phyloP scores from a whole-genome alignment of 2,888 invertebrate species.

The Polydrusus cervinus region DNA sequence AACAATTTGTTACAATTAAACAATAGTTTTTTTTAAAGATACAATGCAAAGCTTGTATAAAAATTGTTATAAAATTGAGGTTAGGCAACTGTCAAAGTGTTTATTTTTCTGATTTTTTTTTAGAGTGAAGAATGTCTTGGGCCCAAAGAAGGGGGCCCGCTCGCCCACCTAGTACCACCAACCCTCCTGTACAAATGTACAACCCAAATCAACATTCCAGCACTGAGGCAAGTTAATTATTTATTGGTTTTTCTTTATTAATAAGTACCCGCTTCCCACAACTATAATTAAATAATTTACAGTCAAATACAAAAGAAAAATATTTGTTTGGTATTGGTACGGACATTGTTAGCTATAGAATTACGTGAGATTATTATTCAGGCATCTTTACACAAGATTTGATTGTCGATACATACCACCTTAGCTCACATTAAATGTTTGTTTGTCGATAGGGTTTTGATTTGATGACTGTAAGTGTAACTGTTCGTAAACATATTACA shows the following conservation, averaged over 20 bases:
- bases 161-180: slow-evolving; percentile 63
- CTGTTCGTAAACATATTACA: no score
- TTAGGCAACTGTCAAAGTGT: slow-evolving; percentile 41
- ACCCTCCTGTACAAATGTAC: slow-evolving; percentile 67
- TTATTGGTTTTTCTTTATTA: slow-evolving; percentile 5
- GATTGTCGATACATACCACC: no score
- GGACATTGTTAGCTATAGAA: no score
- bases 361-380: no score
- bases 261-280: neutral
- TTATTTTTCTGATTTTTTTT: slow-evolving; percentile 19
- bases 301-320: no score
- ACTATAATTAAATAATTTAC: no score
- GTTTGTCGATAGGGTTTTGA: no score
- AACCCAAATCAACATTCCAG: slow-evolving; percentile 70
- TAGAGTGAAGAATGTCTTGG: slow-evolving; percentile 67
- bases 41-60: slow-evolving; percentile 5
- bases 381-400: no score
- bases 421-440: no score
- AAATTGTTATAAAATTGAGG: slow-evolving; percentile 17
- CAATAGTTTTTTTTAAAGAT: neutral
- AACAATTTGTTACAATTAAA: neutral
- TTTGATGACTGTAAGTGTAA: no score
- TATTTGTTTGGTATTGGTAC: no score
- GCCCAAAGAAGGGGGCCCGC: slow-evolving; percentile 67
- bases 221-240: slow-evolving; percentile 62